Percentiles rank a stretch among this genome's conserved stretches.
Conservation (phyloP, 2,797 vertebrate species). For the Hybognathus amarus region DNA sequence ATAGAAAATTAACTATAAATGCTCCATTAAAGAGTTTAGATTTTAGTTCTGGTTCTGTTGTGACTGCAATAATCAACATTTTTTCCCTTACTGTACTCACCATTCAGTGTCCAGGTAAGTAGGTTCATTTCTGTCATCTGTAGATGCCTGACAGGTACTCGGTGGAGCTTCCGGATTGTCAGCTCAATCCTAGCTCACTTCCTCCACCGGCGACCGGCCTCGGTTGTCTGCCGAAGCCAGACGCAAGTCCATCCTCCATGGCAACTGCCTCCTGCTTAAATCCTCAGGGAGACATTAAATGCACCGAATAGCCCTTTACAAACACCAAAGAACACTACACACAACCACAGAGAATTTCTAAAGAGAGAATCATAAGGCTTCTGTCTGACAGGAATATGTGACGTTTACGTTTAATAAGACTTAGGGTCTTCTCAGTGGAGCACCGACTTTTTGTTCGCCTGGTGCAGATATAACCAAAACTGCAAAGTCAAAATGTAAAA, state of each 20-base stretch:
- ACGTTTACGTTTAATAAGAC: neutral
- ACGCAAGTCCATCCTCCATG: too few species aligned
- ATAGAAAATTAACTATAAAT: neutral
- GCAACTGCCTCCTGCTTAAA: neutral
- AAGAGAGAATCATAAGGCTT: neutral
- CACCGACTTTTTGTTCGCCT: neutral
- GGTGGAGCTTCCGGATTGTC: constrained; percentile 93
- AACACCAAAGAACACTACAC: neutral
- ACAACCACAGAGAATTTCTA: neutral
- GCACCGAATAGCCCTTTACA: neutral
- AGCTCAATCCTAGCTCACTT: constrained; percentile 93
- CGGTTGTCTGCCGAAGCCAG: too few species aligned
- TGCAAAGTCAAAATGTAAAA: neutral
- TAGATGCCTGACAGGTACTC: constrained; percentile 91
- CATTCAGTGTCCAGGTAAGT: constrained; percentile 66
- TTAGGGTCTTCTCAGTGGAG: neutral
- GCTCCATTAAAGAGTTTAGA: neutral
- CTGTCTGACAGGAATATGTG: neutral
- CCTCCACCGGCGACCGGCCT: constrained; percentile 55
- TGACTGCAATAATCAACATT: neutral
- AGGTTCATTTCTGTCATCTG: constrained; percentile 84
- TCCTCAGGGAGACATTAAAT: neutral
- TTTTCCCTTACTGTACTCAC: constrained; percentile 55
- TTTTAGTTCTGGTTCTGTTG: neutral
- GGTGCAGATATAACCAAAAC: neutral